Evolutionary conservation across 2,888 invertebrate genomes (phyloP).

Genomic region (Synanthedon myopaeformis): DNA sequence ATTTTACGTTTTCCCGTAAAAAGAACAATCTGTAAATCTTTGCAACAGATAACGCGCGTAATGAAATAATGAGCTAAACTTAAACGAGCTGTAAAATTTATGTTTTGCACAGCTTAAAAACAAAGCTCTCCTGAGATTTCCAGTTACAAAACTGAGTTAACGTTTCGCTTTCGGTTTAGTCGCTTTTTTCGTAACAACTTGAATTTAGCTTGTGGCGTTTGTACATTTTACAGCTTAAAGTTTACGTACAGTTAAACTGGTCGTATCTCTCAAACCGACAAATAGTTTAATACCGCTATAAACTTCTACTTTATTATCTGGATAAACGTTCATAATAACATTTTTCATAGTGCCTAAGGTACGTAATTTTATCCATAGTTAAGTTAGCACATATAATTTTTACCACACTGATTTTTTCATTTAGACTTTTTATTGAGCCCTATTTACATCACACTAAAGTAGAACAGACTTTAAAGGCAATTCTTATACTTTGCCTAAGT

Average conservation of each 20-base stretch:
- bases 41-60: constrained; percentile 43
- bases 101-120: constrained; percentile 64
- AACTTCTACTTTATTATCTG: no score
- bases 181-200: constrained; percentile 38
- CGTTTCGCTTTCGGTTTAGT: constrained; percentile 41
- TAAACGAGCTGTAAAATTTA: constrained; percentile 64
- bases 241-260: background rate
- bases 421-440: no score
- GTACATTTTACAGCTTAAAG: constrained; percentile 32
- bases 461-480: no score
- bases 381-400: no score
- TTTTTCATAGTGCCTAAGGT: constrained; percentile 4
- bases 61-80: constrained; percentile 65
- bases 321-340: background rate
- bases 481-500: no score
- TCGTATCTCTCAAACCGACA: background rate
- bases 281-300: no score
- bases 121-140: constrained; percentile 52
- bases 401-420: no score
- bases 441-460: no score
- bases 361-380: background rate
- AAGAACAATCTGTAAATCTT: constrained; percentile 18
- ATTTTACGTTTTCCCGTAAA: constrained; percentile 2
- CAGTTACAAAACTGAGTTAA: constrained; percentile 48
- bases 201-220: constrained; percentile 42